Evolutionary conservation across 2,888 invertebrate species (phyloP).

Genomic region (Dione vanillae): DNA sequence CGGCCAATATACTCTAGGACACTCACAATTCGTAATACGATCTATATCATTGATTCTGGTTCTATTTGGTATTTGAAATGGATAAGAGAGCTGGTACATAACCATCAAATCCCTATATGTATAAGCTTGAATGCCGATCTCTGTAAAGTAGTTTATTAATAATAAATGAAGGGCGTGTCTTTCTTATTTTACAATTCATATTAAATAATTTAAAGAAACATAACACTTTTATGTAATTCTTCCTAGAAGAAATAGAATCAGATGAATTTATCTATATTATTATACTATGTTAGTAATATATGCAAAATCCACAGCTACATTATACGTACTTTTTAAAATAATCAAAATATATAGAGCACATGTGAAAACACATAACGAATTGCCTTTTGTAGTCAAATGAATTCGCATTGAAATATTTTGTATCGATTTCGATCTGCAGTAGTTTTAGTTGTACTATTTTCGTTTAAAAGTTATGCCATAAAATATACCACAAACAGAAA

Average conservation of each 20-base stretch:
- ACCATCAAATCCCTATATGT: conserved; percentile 12
- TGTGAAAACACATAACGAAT: conserved; percentile 19
- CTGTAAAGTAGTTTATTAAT: not conserved
- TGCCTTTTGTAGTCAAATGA: conserved; percentile 8
- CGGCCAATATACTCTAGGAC: conserved; percentile 57
- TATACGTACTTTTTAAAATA: conserved; percentile 29
- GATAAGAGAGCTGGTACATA: conserved; percentile 30
- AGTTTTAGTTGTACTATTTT: not conserved
- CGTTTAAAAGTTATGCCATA: conserved; percentile 13
- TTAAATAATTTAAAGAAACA: too few relatives aligned
- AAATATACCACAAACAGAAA: conserved; percentile 17
- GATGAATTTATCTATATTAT: too few relatives aligned
- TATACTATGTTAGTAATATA: too few relatives aligned
- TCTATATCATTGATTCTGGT: conserved; percentile 37
- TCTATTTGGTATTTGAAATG: conserved; percentile 37
- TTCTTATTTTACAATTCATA: too few relatives aligned
- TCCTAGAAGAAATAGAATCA: too few relatives aligned
- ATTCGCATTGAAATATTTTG: conserved; percentile 28
- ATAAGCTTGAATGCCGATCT: not conserved
- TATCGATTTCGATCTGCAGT: conserved; percentile 11
- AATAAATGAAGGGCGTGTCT: too few relatives aligned
- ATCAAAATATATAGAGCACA: conserved; percentile 25
- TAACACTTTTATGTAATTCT: too few relatives aligned
- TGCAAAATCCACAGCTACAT: not conserved
- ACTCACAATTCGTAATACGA: conserved; percentile 42